These are phyloP conservation scores for Athalia circularis DNA, from an alignment of 2,888 invertebrate species.

Conservation along the genomic window DNA sequence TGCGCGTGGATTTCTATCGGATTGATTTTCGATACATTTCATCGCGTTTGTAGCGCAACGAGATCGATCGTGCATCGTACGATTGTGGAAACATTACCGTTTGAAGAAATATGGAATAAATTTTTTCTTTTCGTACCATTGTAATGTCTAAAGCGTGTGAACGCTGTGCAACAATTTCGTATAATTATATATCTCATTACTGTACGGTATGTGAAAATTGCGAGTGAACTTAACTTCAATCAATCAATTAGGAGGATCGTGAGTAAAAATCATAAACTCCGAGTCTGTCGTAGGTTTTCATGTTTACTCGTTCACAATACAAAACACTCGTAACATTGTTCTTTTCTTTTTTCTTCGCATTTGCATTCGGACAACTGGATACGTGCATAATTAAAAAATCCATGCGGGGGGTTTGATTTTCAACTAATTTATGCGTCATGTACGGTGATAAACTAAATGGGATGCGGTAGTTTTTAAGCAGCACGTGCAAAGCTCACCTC, in stretches of 20 bases:
- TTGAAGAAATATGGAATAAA: too few relatives aligned
- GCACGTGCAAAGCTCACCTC: slow-evolving; percentile 36
- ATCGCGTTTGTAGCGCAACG: not conserved
- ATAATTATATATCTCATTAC: not conserved
- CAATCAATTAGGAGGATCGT: slow-evolving; percentile 2
- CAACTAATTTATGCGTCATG: too few relatives aligned
- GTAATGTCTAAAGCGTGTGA: too few relatives aligned
- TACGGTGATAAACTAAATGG: too few relatives aligned
- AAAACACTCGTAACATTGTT: too few relatives aligned
- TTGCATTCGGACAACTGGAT: not conserved
- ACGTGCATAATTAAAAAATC: not conserved
- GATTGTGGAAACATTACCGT: too few relatives aligned
- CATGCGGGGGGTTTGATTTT: not conserved
- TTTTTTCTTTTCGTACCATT: too few relatives aligned
- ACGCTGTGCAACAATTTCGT: too few relatives aligned
- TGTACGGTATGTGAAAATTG: not conserved
- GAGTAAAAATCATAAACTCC: not conserved
- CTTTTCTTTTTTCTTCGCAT: not conserved
- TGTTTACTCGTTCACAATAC: not conserved
- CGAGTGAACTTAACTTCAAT: not conserved
- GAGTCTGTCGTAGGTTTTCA: not conserved
- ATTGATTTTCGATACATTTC: not conserved
- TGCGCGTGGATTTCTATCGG: not conserved
- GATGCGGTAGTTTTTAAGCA: too few relatives aligned
- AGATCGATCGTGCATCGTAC: too few relatives aligned